A percentile compares a stretch with the other conserved stretches of the same genome.
Evolutionary conservation across 2,888 invertebrate genomes (phyloP).

Genomic region (Tinea pellionella): DNA sequence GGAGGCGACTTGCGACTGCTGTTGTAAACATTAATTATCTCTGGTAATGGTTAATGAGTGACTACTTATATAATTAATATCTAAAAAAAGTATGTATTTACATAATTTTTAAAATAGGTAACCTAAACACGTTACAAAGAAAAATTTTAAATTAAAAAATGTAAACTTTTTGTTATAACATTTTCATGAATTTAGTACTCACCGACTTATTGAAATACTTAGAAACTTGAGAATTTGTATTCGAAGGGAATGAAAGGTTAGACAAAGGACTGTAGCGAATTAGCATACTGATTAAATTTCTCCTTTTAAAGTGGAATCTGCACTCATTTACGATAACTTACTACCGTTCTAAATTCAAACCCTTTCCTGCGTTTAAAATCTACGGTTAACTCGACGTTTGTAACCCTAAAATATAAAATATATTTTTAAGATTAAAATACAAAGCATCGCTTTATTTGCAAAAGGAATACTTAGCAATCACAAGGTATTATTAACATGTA

Average conservation of each 20-base stretch:
- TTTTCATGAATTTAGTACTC: not conserved
- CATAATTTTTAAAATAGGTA: no score
- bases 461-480: not conserved
- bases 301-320: conserved; percentile 8
- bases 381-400: not conserved
- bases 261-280: conserved; percentile 8
- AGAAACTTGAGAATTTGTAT: conserved; percentile 6
- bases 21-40: no score
- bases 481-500: not conserved
- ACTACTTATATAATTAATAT: no score
- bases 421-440: not conserved
- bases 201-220: not conserved
- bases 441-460: not conserved
- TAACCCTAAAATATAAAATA: not conserved
- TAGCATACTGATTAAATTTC: conserved; percentile 10
- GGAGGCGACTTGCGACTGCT: no score
- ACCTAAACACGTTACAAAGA: no score
- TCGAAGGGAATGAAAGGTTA: not conserved
- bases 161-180: not conserved
- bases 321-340: conserved; percentile 9
- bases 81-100: no score
- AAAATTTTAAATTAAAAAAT: no score
- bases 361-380: conserved; percentile 4
- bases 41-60: no score
- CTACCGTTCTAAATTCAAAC: conserved; percentile 3